Base-by-base conservation (phyloP, 2,888 invertebrate genomes). In the Biston betularia region DNA sequence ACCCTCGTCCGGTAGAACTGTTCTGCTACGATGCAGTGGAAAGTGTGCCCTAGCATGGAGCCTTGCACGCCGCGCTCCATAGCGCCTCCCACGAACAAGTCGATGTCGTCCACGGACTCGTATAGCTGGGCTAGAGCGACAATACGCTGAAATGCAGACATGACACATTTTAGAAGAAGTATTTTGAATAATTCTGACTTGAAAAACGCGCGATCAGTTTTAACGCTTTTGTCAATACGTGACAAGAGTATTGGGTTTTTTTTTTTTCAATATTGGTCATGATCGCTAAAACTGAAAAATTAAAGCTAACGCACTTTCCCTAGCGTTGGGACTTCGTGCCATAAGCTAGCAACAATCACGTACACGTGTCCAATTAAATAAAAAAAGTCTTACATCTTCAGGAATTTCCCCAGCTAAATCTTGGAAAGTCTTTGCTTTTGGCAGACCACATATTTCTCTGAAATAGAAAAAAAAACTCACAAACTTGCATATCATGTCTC, bases 1-100 rank as follows among this genome's bases (percentile, higher is more conserved):
- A 96, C 96, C 79, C 98, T 95, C 6, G 98, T 96, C 76, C 97
- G 94, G 83, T 96, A 97, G 91, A 98, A 98, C 90, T 98, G 98
- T 84, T 97, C 97, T 0, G 96, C 96, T 12, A 98, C 92, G 69
- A 98, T 96, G 83, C 98, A 98, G 65, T 97, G 95, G 92, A 98
- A 98, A 0, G 98, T 98, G 58, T 98, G 98, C 0, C 98, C 98
- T 0, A 97, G 94, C 45, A 97, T 92, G 0, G 98, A 96, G 12
- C 96, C 97, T 6, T 95, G 94, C 0, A 97, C 96, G 63, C 96
- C 96, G 0, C 90, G 88, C 89, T 98, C 98, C 75, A 98, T 87
- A 0, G 97, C 95, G 0, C 97, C 98, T 1, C 97, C 98, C 7
- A 98, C 97, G 60, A 97, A 97, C 54, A 98, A 83, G 79, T 98